Conservation (phyloP, 2,888 invertebrate species). For the Caenorhabditis sulstoni region DNA sequence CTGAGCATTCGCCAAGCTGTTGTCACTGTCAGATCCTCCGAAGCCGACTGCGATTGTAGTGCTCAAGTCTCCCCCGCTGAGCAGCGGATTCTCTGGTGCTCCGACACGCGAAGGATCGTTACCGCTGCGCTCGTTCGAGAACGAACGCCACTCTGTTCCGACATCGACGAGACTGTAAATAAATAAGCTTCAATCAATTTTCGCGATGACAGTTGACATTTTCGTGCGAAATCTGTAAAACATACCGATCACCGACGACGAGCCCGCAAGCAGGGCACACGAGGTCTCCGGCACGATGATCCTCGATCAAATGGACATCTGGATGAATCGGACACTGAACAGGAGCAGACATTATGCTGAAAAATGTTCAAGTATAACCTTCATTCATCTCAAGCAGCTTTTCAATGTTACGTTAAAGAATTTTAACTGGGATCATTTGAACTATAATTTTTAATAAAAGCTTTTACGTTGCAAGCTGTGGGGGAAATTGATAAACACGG, state of each 20-base stretch:
- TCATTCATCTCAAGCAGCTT: too few species aligned
- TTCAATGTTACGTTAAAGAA: too few species aligned
- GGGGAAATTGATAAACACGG: too few species aligned
- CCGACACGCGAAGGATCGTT: slow-evolving; percentile 99
- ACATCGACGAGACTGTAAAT: slow-evolving; percentile 89
- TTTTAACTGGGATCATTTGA: too few species aligned
- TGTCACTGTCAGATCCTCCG: slow-evolving; percentile 78
- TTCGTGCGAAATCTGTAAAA: background rate
- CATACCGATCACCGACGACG: slow-evolving; percentile 93
- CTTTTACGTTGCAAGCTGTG: too few species aligned
- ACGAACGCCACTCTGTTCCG: slow-evolving; percentile 99
- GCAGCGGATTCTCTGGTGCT: slow-evolving; percentile 96
- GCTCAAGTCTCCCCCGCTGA: slow-evolving; percentile 95
- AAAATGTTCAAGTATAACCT: background rate
- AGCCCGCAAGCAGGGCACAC: slow-evolving; percentile 99
- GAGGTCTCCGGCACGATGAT: slow-evolving; percentile 98
- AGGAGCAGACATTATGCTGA: slow-evolving; percentile 66
- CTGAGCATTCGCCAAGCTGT: slow-evolving; percentile 79
- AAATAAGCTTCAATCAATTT: background rate
- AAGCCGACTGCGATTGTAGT: slow-evolving; percentile 89
- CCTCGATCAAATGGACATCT: slow-evolving; percentile 95
- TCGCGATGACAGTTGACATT: background rate
- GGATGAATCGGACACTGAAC: slow-evolving; percentile 91
- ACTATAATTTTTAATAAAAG: too few species aligned
- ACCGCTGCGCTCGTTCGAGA: slow-evolving; percentile 92